These are phyloP conservation scores for Eidolon helvum DNA, from an alignment of 2,113 vertebrate genomes.

Conservation along the genomic window DNA sequence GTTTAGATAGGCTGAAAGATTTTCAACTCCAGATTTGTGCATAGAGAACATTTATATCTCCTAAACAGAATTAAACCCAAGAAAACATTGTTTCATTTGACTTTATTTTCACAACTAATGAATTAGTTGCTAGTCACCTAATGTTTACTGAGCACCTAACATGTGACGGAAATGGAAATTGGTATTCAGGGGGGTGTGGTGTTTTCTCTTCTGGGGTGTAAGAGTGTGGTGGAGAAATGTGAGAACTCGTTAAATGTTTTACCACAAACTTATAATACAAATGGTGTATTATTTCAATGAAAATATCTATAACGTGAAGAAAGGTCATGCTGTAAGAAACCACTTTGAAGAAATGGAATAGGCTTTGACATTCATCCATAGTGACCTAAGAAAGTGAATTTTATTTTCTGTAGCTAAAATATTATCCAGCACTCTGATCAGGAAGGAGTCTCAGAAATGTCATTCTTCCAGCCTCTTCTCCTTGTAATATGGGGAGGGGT, in stretches of 20 bases:
- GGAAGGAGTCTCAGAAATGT: not conserved
- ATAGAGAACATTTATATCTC: not conserved
- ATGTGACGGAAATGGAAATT: not conserved
- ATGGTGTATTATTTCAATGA: not conserved
- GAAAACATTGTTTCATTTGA: not conserved
- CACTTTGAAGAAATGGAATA: not conserved
- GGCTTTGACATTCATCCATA: not conserved
- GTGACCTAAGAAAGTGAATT: not conserved
- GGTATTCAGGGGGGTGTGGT: not conserved
- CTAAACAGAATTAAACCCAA: not conserved
- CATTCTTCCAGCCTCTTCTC: not conserved
- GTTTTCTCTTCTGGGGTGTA: not conserved
- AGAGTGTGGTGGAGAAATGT: not conserved
- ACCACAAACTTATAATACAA: not conserved
- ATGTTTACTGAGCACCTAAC: not conserved
- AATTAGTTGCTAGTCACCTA: not conserved
- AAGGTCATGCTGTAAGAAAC: not conserved
- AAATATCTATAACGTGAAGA: not conserved
- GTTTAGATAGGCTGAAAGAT: not conserved
- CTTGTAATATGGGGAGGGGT: fast-evolving
- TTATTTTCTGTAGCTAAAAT: not conserved
- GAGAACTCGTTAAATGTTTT: not conserved
- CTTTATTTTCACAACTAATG: not conserved
- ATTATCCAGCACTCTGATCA: not conserved
- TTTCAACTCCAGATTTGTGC: not conserved